Evolutionary conservation across 2,797 vertebrate species (phyloP).

Genomic region (Gobio occitaniae): DNA sequence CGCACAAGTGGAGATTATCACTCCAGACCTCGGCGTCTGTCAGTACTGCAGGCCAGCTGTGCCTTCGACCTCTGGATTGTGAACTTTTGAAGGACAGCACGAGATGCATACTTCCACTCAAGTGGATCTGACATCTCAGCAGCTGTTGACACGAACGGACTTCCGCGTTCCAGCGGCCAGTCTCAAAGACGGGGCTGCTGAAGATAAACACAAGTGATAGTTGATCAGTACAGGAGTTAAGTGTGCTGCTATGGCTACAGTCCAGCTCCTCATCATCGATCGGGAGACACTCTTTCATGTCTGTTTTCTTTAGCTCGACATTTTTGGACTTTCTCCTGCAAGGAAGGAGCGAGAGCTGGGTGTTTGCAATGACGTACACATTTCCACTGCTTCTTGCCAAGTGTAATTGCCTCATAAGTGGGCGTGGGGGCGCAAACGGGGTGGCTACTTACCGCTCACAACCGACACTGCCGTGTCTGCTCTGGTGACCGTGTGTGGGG

Average conservation of each 20-base stretch:
- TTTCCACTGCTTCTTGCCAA: slow-evolving; percentile 79
- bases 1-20: slow-evolving; percentile 32
- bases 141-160: slow-evolving; percentile 40
- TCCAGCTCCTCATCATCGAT: slow-evolving; percentile 53
- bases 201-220: slow-evolving; percentile 53
- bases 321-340: slow-evolving; percentile 56
- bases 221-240: slow-evolving; percentile 56
- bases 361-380: slow-evolving; percentile 71
- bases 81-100: slow-evolving; percentile 60
- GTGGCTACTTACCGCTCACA: slow-evolving; percentile 44
- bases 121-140: slow-evolving; percentile 50
- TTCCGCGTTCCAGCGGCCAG: slow-evolving; percentile 24
- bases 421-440: slow-evolving; percentile 60
- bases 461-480: slow-evolving; percentile 49
- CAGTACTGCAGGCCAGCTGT: slow-evolving; percentile 62
- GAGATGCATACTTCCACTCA: slow-evolving; percentile 42
- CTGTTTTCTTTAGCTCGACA: slow-evolving; percentile 45
- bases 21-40: slow-evolving; percentile 45
- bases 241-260: slow-evolving; percentile 61
- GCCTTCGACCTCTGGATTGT: slow-evolving; percentile 59
- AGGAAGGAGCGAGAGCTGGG: slow-evolving; percentile 59
- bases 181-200: slow-evolving; percentile 33
- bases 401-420: slow-evolving; percentile 74
- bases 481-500: slow-evolving; percentile 40
- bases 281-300: slow-evolving; percentile 43